Base-by-base conservation (phyloP, 2,797 vertebrate species). In the Telmatherina bonti region DNA sequence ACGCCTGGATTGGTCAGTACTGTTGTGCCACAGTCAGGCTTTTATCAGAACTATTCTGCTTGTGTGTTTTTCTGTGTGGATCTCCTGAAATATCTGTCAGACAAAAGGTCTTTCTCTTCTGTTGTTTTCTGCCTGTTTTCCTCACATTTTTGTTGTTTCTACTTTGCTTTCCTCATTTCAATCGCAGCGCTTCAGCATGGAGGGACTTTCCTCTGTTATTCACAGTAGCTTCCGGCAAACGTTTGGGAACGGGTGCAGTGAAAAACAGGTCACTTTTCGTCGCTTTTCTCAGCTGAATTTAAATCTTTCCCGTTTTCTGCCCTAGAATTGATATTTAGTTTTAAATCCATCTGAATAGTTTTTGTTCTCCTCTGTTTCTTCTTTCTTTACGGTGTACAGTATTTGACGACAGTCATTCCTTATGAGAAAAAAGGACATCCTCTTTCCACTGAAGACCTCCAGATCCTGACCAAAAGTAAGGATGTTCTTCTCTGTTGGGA, bases 221-320 rank as follows among this genome's bases (percentile, higher is more conserved):
- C 97, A 99, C 90, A 96, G 96, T 94, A 95, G 98, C 93, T 96
- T 99, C 91, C 95, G 96, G 82, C 97, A 99, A 95, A 98, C 97
- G 8, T 99, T 99, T 94, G 95, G 97, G 88, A 96, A 94, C 85
- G 92, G 94, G 0, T 95, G 95, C 93, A 96, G 92, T 94, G 96
- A 97, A 83, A 96, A 95, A 95, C 97, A 99, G 98, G 98, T 99
- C 95, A 72, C 77, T 84, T 53, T 92, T 90, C 83, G n/a, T 38
- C 57, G 92, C 91, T 66, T 36, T 57, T 92, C 91, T 66, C 72
- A 26, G 26, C 62, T 67, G 16, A 53, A 22, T 58, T 49, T 27
- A 11, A 15, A 53, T 51, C 5, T n/a, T 4, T 62, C 59, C 2
- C 36, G 10, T 41, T 72, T 45, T 61, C 64, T 67, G 15, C 36